Evolutionary conservation across 2,113 vertebrate genomes (phyloP).

Genomic region (Platichthys stellatus): DNA sequence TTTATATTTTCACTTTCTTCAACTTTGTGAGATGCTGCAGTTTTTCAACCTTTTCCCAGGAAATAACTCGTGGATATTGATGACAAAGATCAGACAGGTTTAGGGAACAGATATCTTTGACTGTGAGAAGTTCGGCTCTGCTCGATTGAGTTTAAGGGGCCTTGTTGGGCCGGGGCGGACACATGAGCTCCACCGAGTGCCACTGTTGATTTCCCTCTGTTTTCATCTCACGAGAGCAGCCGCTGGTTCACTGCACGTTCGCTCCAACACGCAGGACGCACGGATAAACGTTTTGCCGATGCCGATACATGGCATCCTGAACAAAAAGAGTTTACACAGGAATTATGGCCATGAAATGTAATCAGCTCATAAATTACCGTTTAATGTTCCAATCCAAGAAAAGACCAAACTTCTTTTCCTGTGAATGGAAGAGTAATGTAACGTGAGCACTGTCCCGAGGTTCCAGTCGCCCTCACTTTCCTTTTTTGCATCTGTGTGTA

Average conservation of each 20-base stretch:
- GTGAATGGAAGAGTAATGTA: slow-evolving; percentile 35
- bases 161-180: too few relatives aligned
- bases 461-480: slow-evolving; percentile 17
- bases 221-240: too few relatives aligned
- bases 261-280: background rate
- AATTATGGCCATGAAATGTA: slow-evolving; percentile 35
- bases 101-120: too few relatives aligned
- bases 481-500: slow-evolving; percentile 21
- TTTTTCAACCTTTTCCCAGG: too few relatives aligned
- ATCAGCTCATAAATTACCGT: slow-evolving; percentile 42
- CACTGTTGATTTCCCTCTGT: background rate
- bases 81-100: too few relatives aligned
- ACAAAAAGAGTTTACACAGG: slow-evolving; percentile 37
- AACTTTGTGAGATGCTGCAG: too few relatives aligned
- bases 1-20: too few relatives aligned
- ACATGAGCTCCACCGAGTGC: too few relatives aligned
- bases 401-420: slow-evolving; percentile 1
- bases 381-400: slow-evolving; percentile 26
- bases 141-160: too few relatives aligned
- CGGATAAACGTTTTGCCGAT: background rate
- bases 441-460: slow-evolving; percentile 10
- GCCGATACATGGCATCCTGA: slow-evolving; percentile 15
- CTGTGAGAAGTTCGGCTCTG: too few relatives aligned
- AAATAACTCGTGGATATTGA: too few relatives aligned
- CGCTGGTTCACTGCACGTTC: background rate